Evolutionary conservation across 2,113 vertebrate genomes (phyloP).

Genomic region (Gymnogyps californianus): DNA sequence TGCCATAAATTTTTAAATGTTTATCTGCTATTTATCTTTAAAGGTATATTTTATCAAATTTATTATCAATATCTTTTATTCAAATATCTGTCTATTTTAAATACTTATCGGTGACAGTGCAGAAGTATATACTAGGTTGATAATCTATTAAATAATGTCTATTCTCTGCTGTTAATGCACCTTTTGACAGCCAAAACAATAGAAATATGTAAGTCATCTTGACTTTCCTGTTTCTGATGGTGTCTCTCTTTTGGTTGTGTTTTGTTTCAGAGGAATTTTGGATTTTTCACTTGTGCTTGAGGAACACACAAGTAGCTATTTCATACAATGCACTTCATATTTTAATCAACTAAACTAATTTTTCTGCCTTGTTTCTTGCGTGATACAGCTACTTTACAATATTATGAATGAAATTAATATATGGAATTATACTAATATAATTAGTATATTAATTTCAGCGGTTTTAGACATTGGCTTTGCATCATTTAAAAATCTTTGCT

Average conservation of each 20-base stretch:
- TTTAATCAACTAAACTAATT: slow-evolving; percentile 38
- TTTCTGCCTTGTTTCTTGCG: not conserved
- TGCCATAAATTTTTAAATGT: not conserved
- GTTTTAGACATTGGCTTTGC: not conserved
- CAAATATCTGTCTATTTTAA: not conserved
- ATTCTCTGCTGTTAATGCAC: not conserved
- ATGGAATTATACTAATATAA: not conserved
- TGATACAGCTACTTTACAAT: not conserved
- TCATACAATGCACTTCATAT: not conserved
- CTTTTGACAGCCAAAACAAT: not conserved
- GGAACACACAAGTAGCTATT: slow-evolving; percentile 54
- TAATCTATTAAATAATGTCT: not conserved
- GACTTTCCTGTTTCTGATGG: not conserved
- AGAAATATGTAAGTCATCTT: not conserved
- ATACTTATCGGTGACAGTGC: not conserved
- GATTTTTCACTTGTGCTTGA: slow-evolving; percentile 60
- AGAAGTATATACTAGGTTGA: not conserved
- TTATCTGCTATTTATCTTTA: not conserved
- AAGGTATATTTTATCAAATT: not conserved
- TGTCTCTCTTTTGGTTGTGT: slow-evolving; percentile 5
- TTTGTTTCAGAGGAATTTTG: slow-evolving; percentile 58
- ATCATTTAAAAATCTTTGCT: not conserved
- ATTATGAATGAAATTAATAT: not conserved
- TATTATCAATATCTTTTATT: not conserved
- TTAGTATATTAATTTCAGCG: not conserved